Evolutionary conservation across 2,797 vertebrate species (phyloP), one percentile per base, ranked within the genome.

Genomic region (Crenichthys baileyi): DNA sequence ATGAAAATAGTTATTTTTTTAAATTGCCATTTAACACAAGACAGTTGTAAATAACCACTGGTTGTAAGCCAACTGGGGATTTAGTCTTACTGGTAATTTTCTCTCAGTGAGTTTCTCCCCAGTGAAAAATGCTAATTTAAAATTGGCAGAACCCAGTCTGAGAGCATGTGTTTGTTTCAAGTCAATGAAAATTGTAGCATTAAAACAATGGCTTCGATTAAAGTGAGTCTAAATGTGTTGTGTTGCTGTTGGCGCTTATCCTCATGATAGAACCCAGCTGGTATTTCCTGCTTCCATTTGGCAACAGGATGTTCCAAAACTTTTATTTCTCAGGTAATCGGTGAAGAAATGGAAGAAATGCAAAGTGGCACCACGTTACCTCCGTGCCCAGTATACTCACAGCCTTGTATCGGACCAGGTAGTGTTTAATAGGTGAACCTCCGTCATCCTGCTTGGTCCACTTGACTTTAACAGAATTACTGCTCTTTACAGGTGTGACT

Each of bases 371-470:
- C 39, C 18, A 61, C 39, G 65, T 86, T 68, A 80, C 76, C 85
- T 79, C 73, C 70, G 16, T 46, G 67, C 74, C 51, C 78, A 15
- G 83, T 56, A 80, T 93, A 98, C 98, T 99, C 93, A 99, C 98
- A 95, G 97, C 95, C 95, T 95, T 97, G 96, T 98, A 98, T 91
- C 95, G 94, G 96, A 99, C 92, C 93, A 99, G 96, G 93, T 98
- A 99, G 81, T 99, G 98, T 71, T 92, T 96, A 85, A 99, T 99
- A 0, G 98, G 97, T 36, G 97, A 99, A 50, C 98, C 98, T 0
- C 98, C 98, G 0, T 99, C 98, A 2, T 99, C 98, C 93, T 99
- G 98, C 91, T 98, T 98, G 95, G 98, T 97, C 95, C 94, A 96
- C 75, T 96, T 97, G 85, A 99, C 96, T 88, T 96, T 98, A 31